phyloP scores from a whole-genome alignment of 2,888 invertebrate genomes.

The Chymomyza procnemis region DNA sequence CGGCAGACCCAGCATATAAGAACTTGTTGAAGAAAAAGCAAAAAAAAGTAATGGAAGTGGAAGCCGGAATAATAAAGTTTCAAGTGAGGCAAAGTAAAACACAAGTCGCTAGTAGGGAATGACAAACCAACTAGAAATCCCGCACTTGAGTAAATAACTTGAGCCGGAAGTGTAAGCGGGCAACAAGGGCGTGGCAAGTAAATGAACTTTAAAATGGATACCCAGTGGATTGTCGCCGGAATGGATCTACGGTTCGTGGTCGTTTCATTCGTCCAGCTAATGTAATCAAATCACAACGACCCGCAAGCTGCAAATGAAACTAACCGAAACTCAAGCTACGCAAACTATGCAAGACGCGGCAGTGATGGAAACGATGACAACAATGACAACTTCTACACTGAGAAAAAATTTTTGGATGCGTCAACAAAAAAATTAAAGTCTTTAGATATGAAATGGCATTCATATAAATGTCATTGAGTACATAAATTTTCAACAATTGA shows the following conservation, averaged over 20 bases:
- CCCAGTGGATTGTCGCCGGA: slow-evolving; percentile 3
- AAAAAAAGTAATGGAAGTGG: slow-evolving; percentile 8
- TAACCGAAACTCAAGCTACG: slow-evolving; percentile 14
- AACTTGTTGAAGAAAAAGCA: slow-evolving; percentile 11
- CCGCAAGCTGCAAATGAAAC: slow-evolving; percentile 34
- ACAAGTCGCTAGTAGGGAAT: slow-evolving; percentile 23
- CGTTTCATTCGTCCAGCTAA: slow-evolving; percentile 37
- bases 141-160: slow-evolving; percentile 66
- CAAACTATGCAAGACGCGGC: slow-evolving; percentile 2
- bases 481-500: too few species aligned
- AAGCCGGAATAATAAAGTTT: slow-evolving; percentile 2
- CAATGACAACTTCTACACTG: background rate
- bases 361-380: background rate
- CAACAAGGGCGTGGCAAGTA: slow-evolving; percentile 34
- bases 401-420: background rate
- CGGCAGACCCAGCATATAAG: slow-evolving; percentile 9
- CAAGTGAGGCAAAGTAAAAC: slow-evolving; percentile 1
- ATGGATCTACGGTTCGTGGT: background rate
- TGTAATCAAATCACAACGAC: slow-evolving; percentile 61
- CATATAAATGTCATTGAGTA: too few species aligned
- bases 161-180: slow-evolving; percentile 55
- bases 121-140: slow-evolving; percentile 68
- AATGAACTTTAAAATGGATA: slow-evolving; percentile 68
- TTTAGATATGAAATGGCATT: too few species aligned
- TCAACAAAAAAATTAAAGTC: too few species aligned